Percentiles rank a stretch among this genome's conserved stretches.
Evolutionary conservation across 2,797 vertebrate species (phyloP).

Genomic region (Pygocentrus nattereri): DNA sequence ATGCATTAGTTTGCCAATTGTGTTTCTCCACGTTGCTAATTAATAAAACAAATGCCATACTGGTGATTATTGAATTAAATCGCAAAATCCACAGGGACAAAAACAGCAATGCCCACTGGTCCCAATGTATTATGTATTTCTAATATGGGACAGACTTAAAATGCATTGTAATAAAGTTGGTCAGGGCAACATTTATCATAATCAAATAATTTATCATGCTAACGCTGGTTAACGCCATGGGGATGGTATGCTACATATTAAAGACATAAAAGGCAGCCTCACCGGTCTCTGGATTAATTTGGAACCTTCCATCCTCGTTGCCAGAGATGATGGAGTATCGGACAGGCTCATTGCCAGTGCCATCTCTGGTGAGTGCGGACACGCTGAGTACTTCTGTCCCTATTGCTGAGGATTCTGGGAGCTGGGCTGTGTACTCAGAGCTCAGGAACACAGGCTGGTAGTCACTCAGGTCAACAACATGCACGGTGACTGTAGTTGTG

Average conservation of each 20-base stretch:
- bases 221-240: neutral
- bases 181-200: neutral
- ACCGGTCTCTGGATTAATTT: slow-evolving; percentile 87
- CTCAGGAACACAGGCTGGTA: slow-evolving; percentile 91
- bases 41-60: neutral
- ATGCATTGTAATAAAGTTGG: neutral
- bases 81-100: neutral
- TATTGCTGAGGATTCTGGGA: slow-evolving; percentile 84
- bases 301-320: slow-evolving; percentile 87
- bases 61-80: neutral
- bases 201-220: neutral
- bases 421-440: slow-evolving; percentile 82
- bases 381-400: slow-evolving; percentile 87
- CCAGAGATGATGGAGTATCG: slow-evolving; percentile 87
- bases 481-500: slow-evolving; percentile 84
- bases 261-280: slow-evolving; percentile 46
- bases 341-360: slow-evolving; percentile 76
- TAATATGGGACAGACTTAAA: neutral
- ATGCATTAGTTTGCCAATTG: neutral
- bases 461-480: slow-evolving; percentile 89
- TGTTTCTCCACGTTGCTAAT: neutral
- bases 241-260: slow-evolving; percentile 4
- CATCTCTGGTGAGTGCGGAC: slow-evolving; percentile 80
- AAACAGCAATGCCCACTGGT: neutral
- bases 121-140: neutral